Evolutionary conservation across 2,888 invertebrate genomes (phyloP), one percentile per base, ranked within the genome.

Genomic region (Peribatodes rhomboidaria): DNA sequence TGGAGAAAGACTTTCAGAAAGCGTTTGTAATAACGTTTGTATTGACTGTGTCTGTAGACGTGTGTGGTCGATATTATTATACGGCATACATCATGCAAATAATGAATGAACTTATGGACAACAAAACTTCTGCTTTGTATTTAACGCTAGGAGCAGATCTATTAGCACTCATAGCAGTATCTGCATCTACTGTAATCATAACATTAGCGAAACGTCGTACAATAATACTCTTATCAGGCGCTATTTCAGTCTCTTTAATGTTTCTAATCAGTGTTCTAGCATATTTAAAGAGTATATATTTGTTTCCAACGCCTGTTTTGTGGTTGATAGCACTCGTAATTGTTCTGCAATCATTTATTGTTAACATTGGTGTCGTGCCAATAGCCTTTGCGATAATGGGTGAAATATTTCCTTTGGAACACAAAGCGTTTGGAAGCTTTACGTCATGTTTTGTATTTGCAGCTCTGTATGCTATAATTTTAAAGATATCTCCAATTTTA

Each of bases 351-450:
- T 73, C 64, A 56, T 77, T 83, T 44, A 37, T 81, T 0, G 69
- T 76, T 0, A 76, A 79, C 61, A 31, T 80, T 3, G 75, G 83
- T 16, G 20, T 85, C 0, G 67, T 78, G n/a, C 82, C 85, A 2
- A 62, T 79, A 2, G 59, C 72, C 2, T 84, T 77, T 74, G 65
- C 75, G 1, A 47, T 84, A 22, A 61, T 75, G 3, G 75, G 79
- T 0, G 86, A 86, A 75, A 70, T 85, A 44, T 80, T 84, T 66
- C 84, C 86, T 11, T 69, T 86, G 31, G 80, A 83, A 41, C 71
- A 79, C 33, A 85, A 79, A 62, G 83, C 82, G 1, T 46, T 71
- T 11, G 83, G 80, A 16, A 71, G 73, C 4, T 77, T 72, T 31
- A 57, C 75, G 4, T 68, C 78, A 41, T 82, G 84, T 0, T 44